Evolutionary conservation across 1,140 invertebrate genomes (phyloP), one percentile per base, ranked within the genome.

Genomic region (Trachymyrmex cornetzi): DNA sequence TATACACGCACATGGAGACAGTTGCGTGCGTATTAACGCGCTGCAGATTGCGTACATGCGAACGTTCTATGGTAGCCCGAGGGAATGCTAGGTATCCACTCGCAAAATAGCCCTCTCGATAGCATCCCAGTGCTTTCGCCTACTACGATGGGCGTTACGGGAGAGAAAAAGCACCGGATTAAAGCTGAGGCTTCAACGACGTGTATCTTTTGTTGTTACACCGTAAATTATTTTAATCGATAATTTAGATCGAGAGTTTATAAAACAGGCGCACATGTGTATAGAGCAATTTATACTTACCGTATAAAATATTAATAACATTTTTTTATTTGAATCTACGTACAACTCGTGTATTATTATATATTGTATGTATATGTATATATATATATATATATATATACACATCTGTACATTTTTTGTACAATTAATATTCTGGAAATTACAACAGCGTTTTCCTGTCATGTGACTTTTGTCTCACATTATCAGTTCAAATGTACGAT

Each of bases 11-110:
- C 16, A 44, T 38, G 48, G 48, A 19, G 48, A 81, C 48, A 55
- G 38, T 79, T 44, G 55, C 64, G 27, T 44, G 24, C 67, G 16
- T 48, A 55, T 77, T 64, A 82, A 89, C 71, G 88, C 64, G 44
- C 24, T 89, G 38, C 72, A 80, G 77, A 87, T 84, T 89, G 87
- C 74, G 80, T 77, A 63, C 57, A 84, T 85, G 64, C 61, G 87
- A 57, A 61, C 67, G 79, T 14, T 64, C 87, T 72, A 88, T 59
- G 69, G 88, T 90, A 66, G 87, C 87, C 87, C 84, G 77, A 87
- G 88, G 88, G 87, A 89, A 90, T 90, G 71, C 55, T 64, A 77
- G 85, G 67, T 89, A 89, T 90, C 85, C 84, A 87, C 74, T 89
- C 72, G 88, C 88, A 89, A 90, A 90, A 89, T 87, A 87, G 72